A percentile compares a stretch with the other conserved stretches of the same genome.
These are phyloP conservation scores for Limosa lapponica DNA, from an alignment of 2,797 vertebrate genomes.

Conservation along the genomic window DNA sequence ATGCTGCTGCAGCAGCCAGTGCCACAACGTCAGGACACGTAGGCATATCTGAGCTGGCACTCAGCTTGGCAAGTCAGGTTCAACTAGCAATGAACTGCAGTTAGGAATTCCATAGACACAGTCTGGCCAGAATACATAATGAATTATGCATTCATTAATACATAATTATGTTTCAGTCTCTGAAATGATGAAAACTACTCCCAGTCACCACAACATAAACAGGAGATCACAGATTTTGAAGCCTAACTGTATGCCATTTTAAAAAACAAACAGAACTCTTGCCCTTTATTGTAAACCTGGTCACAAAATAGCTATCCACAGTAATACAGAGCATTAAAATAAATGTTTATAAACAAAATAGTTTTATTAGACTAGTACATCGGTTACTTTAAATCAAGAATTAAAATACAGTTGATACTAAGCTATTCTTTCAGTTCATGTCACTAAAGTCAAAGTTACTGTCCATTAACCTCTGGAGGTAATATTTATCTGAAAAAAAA, in stretches of 20 bases:
- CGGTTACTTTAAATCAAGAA: background rate
- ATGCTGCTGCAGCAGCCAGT: background rate
- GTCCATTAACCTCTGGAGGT: background rate
- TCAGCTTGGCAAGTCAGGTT: background rate
- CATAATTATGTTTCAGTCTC: background rate
- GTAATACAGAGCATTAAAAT: background rate
- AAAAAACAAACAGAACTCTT: background rate
- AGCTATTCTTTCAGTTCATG: background rate
- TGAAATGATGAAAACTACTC: background rate
- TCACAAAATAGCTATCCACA: background rate
- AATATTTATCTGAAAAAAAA: background rate
- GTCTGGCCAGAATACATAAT: background rate
- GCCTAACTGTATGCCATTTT: background rate
- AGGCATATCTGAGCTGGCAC: background rate
- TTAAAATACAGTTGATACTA: background rate
- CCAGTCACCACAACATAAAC: background rate
- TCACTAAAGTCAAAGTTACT: background rate
- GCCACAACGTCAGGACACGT: rapidly evolving
- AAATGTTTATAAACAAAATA: slow-evolving; percentile 19
- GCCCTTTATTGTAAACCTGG: background rate
- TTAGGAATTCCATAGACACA: background rate
- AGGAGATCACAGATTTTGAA: background rate
- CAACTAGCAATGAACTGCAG: background rate
- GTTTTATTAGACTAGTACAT: slow-evolving; percentile 32
- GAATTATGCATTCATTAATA: background rate